phyloP scores from a whole-genome alignment of 2,888 invertebrate genomes.

The Chymomyza procnemis region DNA sequence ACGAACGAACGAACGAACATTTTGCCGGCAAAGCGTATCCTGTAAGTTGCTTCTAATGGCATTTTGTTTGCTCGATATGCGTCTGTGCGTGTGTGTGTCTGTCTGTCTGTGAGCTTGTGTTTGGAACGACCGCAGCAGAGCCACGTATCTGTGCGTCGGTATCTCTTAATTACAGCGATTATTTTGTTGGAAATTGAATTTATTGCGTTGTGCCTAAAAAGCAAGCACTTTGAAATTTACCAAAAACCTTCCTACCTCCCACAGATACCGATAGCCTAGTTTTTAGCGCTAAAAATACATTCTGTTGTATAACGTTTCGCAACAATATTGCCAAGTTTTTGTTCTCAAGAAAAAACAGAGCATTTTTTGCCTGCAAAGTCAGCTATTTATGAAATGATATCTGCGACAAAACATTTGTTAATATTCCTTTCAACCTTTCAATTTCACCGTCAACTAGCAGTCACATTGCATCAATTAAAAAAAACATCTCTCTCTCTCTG shows the following conservation, averaged over 20 bases:
- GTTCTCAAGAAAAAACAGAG: no score
- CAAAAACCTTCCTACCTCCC: conserved; percentile 2
- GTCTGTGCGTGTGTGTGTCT: conserved; percentile 5
- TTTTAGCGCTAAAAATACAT: not conserved
- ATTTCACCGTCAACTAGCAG: no score
- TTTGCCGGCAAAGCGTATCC: not conserved
- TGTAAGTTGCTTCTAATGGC: conserved; percentile 24
- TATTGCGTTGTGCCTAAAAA: conserved; percentile 28
- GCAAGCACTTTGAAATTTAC: conserved; percentile 27
- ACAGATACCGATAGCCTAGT: not conserved
- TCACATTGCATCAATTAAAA: no score
- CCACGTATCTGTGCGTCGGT: conserved; percentile 22
- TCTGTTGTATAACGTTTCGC: not conserved
- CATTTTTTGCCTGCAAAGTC: no score
- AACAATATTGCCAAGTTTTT: not conserved
- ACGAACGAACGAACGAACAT: no score
- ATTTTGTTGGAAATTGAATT: conserved; percentile 52
- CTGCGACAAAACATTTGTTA: no score
- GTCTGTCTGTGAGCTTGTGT: conserved; percentile 2
- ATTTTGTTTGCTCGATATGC: conserved; percentile 44
- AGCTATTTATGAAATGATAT: no score
- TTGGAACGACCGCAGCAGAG: not conserved
- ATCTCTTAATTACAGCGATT: conserved; percentile 58
- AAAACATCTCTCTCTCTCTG: no score
- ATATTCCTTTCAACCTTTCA: no score